A percentile compares a stretch with the other conserved stretches of the same genome.
Evolutionary conservation across 2,888 invertebrate genomes (phyloP).

Genomic region (Hirudinaria manillensis): DNA sequence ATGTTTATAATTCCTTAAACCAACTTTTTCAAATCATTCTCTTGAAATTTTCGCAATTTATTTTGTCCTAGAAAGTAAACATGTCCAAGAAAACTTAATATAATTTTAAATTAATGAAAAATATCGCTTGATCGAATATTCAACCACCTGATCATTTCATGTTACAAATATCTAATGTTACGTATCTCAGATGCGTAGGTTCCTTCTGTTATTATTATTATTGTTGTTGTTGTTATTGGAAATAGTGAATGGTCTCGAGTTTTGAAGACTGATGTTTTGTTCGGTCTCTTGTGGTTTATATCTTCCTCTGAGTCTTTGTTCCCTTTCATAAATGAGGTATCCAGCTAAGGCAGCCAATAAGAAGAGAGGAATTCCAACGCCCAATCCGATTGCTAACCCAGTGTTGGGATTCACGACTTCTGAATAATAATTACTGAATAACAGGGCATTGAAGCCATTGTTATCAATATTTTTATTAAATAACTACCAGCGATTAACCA

Average conservation of each 20-base stretch:
- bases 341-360: conserved; percentile 4
- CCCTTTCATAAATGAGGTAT: conserved; percentile 4
- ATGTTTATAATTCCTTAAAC: too few species aligned
- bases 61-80: too few species aligned
- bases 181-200: neutral
- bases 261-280: neutral
- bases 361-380: conserved; percentile 16
- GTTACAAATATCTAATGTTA: neutral
- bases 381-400: conserved; percentile 14
- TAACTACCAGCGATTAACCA: too few species aligned
- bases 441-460: too few species aligned
- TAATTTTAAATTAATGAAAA: too few species aligned
- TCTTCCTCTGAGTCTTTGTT: conserved; percentile 20
- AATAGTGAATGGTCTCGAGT: conserved; percentile 15
- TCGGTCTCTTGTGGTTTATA: conserved; percentile 13
- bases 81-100: too few species aligned
- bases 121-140: too few species aligned
- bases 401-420: neutral
- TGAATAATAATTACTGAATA: neutral
- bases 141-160: neutral
- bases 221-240: conserved; percentile 4
- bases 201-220: neutral
- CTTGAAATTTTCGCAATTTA: too few species aligned
- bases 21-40: too few species aligned
- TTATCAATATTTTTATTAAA: too few species aligned